phyloP scores from a whole-genome alignment of 2,888 invertebrate species.

The Sinotaia quadrata region DNA sequence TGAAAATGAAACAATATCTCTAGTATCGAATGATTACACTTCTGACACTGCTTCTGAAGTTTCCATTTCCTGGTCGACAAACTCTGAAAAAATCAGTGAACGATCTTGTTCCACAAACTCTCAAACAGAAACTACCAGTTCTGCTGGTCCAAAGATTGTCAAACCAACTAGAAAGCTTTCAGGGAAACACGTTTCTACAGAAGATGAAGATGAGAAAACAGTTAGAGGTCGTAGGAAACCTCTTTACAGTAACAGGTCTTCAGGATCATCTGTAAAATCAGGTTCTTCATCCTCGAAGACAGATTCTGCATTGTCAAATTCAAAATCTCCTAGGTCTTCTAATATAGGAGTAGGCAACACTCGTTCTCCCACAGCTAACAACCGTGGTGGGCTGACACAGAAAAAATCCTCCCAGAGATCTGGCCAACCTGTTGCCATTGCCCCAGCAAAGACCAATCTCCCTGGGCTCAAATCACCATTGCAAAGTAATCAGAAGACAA shows the following conservation, averaged over 20 bases:
- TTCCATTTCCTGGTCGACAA: constrained; percentile 59
- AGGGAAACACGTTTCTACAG: neutral
- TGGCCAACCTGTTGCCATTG: constrained; percentile 25
- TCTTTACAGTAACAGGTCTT: constrained; percentile 39
- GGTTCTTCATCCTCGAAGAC: constrained; percentile 7
- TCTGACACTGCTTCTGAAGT: constrained; percentile 75
- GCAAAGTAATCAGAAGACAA: neutral
- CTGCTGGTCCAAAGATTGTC: constrained; percentile 26
- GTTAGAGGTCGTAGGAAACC: constrained; percentile 59
- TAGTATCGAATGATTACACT: constrained; percentile 83
- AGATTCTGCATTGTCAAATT: neutral
- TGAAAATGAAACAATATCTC: constrained; percentile 79
- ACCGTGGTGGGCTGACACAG: neutral
- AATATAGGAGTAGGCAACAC: constrained; percentile 1
- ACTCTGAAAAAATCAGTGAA: constrained; percentile 59
- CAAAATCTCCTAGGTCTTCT: neutral
- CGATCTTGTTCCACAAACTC: constrained; percentile 48
- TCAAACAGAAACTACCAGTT: constrained; percentile 44
- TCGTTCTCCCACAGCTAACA: neutral
- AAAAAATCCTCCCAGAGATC: constrained; percentile 35
- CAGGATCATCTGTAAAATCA: neutral
- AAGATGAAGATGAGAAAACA: constrained; percentile 39
- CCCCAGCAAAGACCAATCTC: constrained; percentile 7
- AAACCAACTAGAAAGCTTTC: neutral
- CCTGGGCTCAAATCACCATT: neutral